Base-by-base conservation (phyloP, 2,113 vertebrate genomes). In the Microtus oregoni region DNA sequence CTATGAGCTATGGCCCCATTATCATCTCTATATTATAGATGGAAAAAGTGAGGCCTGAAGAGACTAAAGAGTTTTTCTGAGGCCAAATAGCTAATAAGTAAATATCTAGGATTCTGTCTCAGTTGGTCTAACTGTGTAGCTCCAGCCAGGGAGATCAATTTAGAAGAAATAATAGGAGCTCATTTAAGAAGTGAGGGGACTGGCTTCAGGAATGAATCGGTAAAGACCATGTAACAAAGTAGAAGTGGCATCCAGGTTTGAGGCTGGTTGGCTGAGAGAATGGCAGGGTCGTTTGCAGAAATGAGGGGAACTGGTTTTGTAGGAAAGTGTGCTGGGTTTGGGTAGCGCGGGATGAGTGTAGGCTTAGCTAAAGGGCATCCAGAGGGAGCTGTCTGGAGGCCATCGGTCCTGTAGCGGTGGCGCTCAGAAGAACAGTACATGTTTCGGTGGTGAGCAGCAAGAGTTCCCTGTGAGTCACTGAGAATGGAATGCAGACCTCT, bases 401-500 rank as follows among this genome's bases (percentile, higher is more conserved):
- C 2, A 50, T 7, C 15, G 67, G 67, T 86, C 90, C 17, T 28
- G 35, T 35, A 65, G 52, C 76, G 38, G 35, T 52, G 90, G 65
- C 28, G 41, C 82, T 68, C 68, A 5, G 63, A 70, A 81, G 81
- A 77, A 47, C 55, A 50, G 83, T 77, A 7, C 86, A 0, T 94
- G 11, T 89, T 83, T 93, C 91, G 91, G 79, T 97, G 82, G 79
- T 96, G 77, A 95, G 75, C 70, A 96, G 73, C 13, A 28, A 91
- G 50, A 1, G 77, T 90, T 85, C 77, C 87, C 44, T 61, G 2
- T 50, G 89, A 95, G 30, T 76, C 96, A 8, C 67, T 97, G 92
- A 63, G 90, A 94, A 96, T 81, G 28, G 96, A 82, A 70, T 89
- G 96, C 63, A 86, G 44, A 95, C 97, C 89, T 97, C 30, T 87